Percentiles rank a stretch among this genome's conserved stretches.
Conservation (phyloP, 2,797 vertebrate species). For the Onychomys leucogaster region DNA sequence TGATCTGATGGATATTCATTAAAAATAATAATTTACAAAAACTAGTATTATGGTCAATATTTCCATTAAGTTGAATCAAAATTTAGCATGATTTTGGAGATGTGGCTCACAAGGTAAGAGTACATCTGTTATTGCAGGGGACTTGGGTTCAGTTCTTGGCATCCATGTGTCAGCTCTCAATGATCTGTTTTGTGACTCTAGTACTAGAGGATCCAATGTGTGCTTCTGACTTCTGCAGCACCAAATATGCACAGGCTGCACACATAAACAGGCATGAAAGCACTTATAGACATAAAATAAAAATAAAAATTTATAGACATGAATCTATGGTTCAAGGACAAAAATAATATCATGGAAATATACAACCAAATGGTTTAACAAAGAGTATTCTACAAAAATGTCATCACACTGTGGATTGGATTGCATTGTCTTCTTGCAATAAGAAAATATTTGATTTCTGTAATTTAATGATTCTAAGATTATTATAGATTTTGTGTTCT, state of each 20-base stretch:
- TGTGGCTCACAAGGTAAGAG: no score
- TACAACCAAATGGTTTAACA: not conserved
- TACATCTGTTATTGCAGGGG: no score
- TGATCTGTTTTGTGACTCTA: not conserved
- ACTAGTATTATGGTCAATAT: not conserved
- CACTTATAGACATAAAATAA: not conserved
- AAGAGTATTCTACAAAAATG: no score
- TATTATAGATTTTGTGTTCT: no score
- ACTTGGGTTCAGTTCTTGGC: no score
- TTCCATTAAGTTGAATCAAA: slow-evolving; percentile 2
- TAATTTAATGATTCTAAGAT: no score
- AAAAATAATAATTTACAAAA: not conserved
- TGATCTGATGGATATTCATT: not conserved
- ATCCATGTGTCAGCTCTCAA: no score
- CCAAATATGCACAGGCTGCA: not conserved
- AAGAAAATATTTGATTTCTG: no score
- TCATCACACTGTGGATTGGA: no score
- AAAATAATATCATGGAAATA: not conserved
- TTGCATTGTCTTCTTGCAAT: no score
- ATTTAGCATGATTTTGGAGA: not conserved
- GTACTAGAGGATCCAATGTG: no score
- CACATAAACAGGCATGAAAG: not conserved
- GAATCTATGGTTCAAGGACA: not conserved
- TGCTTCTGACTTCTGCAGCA: not conserved
- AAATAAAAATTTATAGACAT: not conserved